Percentiles rank a stretch among this genome's conserved stretches.
These are phyloP conservation scores for Pagetopsis macropterus DNA, from an alignment of 2,797 vertebrate species.

Conservation along the genomic window DNA sequence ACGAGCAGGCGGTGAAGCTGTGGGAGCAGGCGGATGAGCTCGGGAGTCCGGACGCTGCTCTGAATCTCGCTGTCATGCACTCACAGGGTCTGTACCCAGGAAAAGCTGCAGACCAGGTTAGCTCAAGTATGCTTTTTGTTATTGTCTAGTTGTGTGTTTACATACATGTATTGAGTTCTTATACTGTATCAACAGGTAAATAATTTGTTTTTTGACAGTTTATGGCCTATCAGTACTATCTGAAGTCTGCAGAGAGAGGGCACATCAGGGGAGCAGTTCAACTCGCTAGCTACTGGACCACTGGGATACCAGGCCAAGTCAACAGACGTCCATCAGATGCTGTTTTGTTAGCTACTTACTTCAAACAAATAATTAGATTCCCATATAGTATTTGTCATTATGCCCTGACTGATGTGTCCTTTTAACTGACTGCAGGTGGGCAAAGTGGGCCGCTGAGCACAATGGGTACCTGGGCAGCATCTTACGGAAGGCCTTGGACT, in stretches of 20 bases:
- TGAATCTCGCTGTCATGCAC: conserved; percentile 85
- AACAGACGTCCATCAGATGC: conserved; percentile 77
- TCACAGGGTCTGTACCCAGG: conserved; percentile 83
- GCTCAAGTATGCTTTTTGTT: not conserved
- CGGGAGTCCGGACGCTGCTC: conserved; percentile 79
- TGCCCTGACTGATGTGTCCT: conserved; percentile 7
- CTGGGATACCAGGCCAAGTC: conserved; percentile 77
- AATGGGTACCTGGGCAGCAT: conserved; percentile 84
- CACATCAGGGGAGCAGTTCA: conserved; percentile 77
- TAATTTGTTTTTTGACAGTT: conserved; percentile 62
- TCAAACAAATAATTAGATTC: not conserved
- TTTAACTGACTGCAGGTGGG: conserved; percentile 75
- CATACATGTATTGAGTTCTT: not conserved
- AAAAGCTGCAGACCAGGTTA: conserved; percentile 76
- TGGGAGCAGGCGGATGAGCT: conserved; percentile 85
- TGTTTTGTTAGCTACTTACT: conserved; percentile 74
- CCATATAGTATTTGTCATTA: not conserved
- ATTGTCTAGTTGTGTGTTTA: not conserved
- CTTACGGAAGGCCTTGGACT: conserved; percentile 81
- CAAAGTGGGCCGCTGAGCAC: conserved; percentile 85
- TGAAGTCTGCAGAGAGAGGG: conserved; percentile 81
- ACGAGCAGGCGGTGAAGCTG: conserved; percentile 76
- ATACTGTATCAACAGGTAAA: not conserved
- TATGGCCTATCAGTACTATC: conserved; percentile 81
- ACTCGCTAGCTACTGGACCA: conserved; percentile 80